Base-by-base conservation (phyloP, 2,113 vertebrate genomes). In the Amazona vittata region DNA sequence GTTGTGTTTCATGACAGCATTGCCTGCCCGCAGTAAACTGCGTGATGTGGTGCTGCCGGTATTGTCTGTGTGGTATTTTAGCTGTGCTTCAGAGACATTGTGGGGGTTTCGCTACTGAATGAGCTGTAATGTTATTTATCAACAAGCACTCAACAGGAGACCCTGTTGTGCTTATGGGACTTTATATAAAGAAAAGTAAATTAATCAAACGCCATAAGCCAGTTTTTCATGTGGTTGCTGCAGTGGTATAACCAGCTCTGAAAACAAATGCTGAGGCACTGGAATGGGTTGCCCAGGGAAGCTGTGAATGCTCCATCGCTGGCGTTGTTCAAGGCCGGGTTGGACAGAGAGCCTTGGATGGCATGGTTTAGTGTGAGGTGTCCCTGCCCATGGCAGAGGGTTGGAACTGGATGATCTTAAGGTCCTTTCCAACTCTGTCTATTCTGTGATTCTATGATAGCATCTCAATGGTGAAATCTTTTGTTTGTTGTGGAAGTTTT, bases 391-490 rank as follows among this genome's bases (percentile, higher is more conserved):
- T 41, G 39, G 11, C 39, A 41, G 39, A 11, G 10, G 39, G 11
- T 41, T 41, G 39, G 39, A 41, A 41, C 39, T 41, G 39, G 39
- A 41, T 41, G 39, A 41, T 10, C 39, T 41, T 41, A 41, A 41
- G 39, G 39, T 41, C 39, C 39, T 41, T 41, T 41, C 39, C 39
- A 41, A 12, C 39, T 12, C 39, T 41, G 7, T 11, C 39, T 41
- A 41, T 41, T 41, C 39, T 41, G 11, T 41, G 39, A 41, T 41
- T 41, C 39, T 41, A 12, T 96, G 62, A 24, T 28, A 52, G 52
- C 14, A 85, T 95, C 90, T 92, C 89, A 80, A 39, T 79, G 50
- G 84, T 92, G 74, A 95, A 63, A 20, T 91, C 64, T 67, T 87
- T 37, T 94, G 67, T 88, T 83, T 95, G 37, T 71, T 74, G 31